Conservation (phyloP, 2,888 invertebrate genomes). For the Nasonovia ribisnigri region DNA sequence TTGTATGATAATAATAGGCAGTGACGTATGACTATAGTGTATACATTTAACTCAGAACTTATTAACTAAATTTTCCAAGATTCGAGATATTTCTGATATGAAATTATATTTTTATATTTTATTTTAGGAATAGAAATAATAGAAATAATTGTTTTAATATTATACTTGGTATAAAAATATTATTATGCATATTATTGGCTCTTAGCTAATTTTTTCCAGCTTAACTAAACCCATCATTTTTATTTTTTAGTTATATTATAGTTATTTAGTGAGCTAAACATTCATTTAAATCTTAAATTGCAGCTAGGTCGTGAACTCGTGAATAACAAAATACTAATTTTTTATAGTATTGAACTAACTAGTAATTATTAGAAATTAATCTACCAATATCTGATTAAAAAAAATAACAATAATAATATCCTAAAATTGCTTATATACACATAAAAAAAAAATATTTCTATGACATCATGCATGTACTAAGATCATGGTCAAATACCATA, state of each 20-base stretch:
- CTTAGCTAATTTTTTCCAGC: neutral
- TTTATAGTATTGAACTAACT: neutral
- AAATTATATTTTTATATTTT: neutral
- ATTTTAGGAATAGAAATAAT: neutral
- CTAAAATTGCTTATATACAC: constrained; percentile 6
- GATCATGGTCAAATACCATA: constrained; percentile 14
- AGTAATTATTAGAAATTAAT: neutral
- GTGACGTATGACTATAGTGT: neutral
- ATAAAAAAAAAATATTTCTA: neutral
- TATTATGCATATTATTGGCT: neutral
- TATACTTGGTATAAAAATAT: neutral
- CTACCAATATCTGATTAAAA: neutral
- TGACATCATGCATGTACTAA: constrained; percentile 14
- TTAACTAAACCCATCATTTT: neutral
- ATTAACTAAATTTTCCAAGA: neutral
- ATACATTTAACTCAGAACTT: neutral
- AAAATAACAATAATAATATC: neutral
- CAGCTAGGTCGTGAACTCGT: neutral
- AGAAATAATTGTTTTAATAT: neutral
- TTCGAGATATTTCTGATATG: neutral
- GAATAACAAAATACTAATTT: neutral
- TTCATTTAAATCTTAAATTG: neutral
- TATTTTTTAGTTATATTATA: neutral
- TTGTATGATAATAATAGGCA: neutral
- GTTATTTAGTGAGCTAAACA: neutral